A percentile compares a stretch with the other conserved stretches of the same genome.
phyloP scores from a whole-genome alignment of 2,113 vertebrate species.

The Oryctolagus cuniculus region DNA sequence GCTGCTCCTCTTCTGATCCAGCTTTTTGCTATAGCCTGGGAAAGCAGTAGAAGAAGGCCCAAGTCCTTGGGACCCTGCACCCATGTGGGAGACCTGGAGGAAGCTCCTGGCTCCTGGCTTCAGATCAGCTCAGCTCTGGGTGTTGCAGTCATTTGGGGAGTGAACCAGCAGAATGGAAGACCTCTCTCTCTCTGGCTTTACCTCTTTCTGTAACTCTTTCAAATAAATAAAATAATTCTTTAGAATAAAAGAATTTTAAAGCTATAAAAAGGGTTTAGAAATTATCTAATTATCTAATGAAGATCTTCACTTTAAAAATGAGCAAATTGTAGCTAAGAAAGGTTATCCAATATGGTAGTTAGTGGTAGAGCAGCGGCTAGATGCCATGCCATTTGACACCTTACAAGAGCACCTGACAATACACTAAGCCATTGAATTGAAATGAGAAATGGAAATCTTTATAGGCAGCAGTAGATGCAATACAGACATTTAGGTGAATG shows the following conservation, averaged over 20 bases:
- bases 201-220: no score
- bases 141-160: no score
- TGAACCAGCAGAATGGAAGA: no score
- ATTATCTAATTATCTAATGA: background rate
- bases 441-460: background rate
- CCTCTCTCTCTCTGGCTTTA: no score
- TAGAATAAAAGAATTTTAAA: conserved; percentile 15
- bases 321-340: conserved; percentile 1
- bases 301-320: background rate
- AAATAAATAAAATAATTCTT: no score
- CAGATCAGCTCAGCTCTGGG: no score
- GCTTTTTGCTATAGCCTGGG: no score
- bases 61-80: no score
- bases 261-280: background rate
- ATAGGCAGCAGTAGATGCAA: background rate
- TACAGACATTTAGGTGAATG: background rate
- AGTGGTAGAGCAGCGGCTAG: background rate
- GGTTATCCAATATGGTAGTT: background rate
- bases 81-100: no score
- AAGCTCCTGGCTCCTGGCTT: no score
- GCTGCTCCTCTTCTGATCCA: no score
- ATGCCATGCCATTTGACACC: background rate
- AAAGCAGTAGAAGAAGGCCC: no score
- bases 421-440: conserved; percentile 14
- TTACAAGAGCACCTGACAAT: conserved; percentile 11